These are phyloP conservation scores for Hippocampus guttulatus DNA, from an alignment of 2,113 vertebrate species.

Conservation along the genomic window DNA sequence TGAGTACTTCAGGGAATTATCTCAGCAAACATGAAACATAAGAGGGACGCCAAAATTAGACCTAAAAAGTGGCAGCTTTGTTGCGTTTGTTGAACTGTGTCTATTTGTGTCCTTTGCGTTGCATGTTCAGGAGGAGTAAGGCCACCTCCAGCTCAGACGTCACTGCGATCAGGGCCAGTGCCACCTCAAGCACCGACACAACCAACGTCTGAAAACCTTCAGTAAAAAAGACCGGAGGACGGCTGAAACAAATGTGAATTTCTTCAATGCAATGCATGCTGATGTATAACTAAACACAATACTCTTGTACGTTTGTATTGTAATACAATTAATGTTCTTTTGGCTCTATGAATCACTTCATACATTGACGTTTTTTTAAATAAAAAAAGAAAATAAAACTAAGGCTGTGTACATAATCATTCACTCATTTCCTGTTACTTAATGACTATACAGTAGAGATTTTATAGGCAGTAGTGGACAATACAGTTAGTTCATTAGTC, in stretches of 20 bases:
- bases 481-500: too few relatives aligned
- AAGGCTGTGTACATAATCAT: not conserved
- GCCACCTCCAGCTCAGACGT: not conserved
- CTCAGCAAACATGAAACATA: conserved; percentile 2
- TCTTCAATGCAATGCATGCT: not conserved
- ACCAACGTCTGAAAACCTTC: not conserved
- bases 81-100: not conserved
- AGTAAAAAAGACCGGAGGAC: not conserved
- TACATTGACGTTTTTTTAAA: not conserved
- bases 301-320: not conserved
- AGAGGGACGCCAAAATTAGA: not conserved
- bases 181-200: not conserved
- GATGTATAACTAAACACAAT: not conserved
- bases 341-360: not conserved
- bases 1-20: conserved; percentile 33
- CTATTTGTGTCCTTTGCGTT: conserved; percentile 16
- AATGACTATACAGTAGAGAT: not conserved
- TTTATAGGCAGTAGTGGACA: too few relatives aligned
- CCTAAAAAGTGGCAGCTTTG: not conserved
- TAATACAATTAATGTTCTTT: not conserved
- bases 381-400: not conserved
- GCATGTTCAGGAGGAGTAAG: not conserved
- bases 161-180: not conserved
- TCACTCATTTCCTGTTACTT: not conserved
- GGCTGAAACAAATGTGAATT: conserved; percentile 14